Base-by-base conservation (phyloP, 2,113 vertebrate genomes). In the Vireo altiloquus region DNA sequence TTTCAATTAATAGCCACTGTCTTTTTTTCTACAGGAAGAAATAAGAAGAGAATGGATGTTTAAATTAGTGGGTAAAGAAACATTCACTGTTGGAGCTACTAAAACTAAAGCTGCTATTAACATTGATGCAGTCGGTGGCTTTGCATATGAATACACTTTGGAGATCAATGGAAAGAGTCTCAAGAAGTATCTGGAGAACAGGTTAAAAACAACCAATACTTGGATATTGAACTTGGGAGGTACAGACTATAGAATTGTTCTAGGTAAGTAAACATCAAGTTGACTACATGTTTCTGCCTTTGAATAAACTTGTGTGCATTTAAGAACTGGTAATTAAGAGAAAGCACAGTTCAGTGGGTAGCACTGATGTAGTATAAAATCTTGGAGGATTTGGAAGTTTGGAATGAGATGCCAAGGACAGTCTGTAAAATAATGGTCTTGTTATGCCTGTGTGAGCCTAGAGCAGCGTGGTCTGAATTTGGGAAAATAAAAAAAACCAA, bases 1-100 rank as follows among this genome's bases (percentile, higher is more conserved):
- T 83, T 54, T 78, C 24, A 59, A 0, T 88, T 92, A 93, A 94
- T 77, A 66, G 25, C 12, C 22, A 7, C 56, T 87, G 31, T 75
- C 27, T 89, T 65, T 76, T 47, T 65, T 90, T 37, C 39, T 77
- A 16, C 97, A 99, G 99, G 99, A 99, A 96, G 95, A 98, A 28
- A 97, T 99, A 95, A 98, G 99, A 80, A 99, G 98, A 95, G 99
- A 99, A 78, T 99, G 99, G 99, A 99, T 99, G 99, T 99, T 99
- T 97, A 99, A 99, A 92, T 97, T 99, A 71, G 99, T 99, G 77
- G 99, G 99, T 89, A 99, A 99, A 97, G 99, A 99, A 96, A 98
- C 99, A 1, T 99, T 99, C 96, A 96, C 42, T 11, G 99, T 99
- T 93, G 99, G 99, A 87, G 98, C 97, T 54, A 83, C 98, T 10